Base-by-base conservation (phyloP, 2,888 invertebrate species). In the Mythimna lalbum region DNA sequence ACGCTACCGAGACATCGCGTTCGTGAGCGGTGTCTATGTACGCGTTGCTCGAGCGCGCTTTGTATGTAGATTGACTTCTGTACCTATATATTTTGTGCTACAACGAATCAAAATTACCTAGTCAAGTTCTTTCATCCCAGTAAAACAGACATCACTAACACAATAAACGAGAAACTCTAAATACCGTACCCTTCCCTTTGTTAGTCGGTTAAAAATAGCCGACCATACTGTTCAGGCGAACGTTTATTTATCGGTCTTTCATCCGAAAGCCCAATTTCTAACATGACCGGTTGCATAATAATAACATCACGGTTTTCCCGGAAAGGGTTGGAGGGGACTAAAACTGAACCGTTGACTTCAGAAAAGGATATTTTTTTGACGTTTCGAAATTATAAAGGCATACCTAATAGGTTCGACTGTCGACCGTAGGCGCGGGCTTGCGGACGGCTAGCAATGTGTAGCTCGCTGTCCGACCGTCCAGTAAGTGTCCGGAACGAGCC, bases 191-290 rank as follows among this genome's bases (percentile, higher is more conserved):
- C 52, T 36, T 57, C 31, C 14, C 63, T 78, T 78, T 78, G 76
- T 73, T 73, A 49, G 21, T 31, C 21, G 4, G 39, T 33, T 78
- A 73, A 77, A 78, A 73, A 78, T 77, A 77, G 33, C 63, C 9
- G 39, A n/a, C 27, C 73, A 31, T 39, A 55, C 59, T 36, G 50
- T 69, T 19, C 36, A 6, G 43, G 47, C 36, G 36, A 60, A 55
- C 65, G 77, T 79, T 79, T 79, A 69, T 78, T 78, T 77, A 60
- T 39, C 23, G 50, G 50, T 49, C 62, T 78, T 65, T 79, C 69
- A 36, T 43, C 52, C 27, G 27, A 69, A 77, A 50, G 52, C 57
- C 43, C 49, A 52, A 64, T 65, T 74, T 65, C 33, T 39, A 65
- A 74, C 53, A 33, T 62, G 27, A 31, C 23, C 63, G 43, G 64